Conservation (phyloP, 2,888 invertebrate species). For the Eilema griseolum region DNA sequence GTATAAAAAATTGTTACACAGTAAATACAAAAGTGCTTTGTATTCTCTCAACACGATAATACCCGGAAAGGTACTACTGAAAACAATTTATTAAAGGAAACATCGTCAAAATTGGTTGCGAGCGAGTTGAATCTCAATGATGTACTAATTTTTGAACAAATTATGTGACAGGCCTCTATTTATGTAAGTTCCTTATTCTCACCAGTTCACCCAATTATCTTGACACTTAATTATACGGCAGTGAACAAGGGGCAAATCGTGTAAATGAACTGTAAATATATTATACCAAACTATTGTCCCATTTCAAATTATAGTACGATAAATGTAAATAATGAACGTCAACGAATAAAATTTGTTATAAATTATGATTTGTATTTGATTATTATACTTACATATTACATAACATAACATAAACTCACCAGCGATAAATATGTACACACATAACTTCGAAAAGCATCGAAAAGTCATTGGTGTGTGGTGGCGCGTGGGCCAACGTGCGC, state of each 20-base stretch:
- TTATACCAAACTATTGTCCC: conserved; percentile 48
- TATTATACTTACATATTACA: too few relatives aligned
- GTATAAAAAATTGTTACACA: too few relatives aligned
- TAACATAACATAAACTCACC: too few relatives aligned
- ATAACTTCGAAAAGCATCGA: too few relatives aligned
- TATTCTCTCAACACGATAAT: conserved; percentile 7
- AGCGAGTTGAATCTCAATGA: conserved; percentile 40
- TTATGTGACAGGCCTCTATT: conserved; percentile 33
- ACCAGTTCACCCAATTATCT: conserved; percentile 42
- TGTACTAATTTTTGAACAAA: conserved; percentile 35
- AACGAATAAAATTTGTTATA: conserved; percentile 64
- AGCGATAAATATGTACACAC: too few relatives aligned
- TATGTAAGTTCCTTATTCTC: conserved; percentile 26
- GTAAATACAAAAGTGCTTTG: not conserved
- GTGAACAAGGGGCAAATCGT: conserved; percentile 32
- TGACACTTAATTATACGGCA: conserved; percentile 36
- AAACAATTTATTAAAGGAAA: conserved; percentile 29
- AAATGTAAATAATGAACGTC: conserved; percentile 58
- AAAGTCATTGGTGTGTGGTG: too few relatives aligned
- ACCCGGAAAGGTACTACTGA: conserved; percentile 7
- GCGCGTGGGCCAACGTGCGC: too few relatives aligned
- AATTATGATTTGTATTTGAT: conserved; percentile 43
- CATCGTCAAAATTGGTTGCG: conserved; percentile 25
- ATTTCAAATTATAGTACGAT: conserved; percentile 46
- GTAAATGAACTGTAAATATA: conserved; percentile 50